Evolutionary conservation across 2,113 vertebrate species (phyloP), one percentile per base, ranked within the genome.

Genomic region (Caloenas nicobarica): DNA sequence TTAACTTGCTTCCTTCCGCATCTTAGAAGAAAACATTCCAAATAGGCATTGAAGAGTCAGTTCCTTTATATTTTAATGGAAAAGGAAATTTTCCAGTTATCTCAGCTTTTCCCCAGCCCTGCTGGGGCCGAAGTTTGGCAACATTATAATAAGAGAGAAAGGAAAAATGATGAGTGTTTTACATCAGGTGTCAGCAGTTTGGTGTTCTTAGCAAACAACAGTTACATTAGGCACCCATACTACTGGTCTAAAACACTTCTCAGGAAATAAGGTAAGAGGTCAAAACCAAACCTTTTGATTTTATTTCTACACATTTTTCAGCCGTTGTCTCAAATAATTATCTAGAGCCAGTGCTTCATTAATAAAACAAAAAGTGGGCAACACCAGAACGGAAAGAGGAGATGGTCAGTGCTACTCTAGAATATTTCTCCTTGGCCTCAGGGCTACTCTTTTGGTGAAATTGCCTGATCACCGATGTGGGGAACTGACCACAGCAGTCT

Each of bases 21-120:
- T 57, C 33, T 66, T 60, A 44, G 48, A 79, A 36, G 33, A 68
- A 89, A 95, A 76, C 25, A 95, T 94, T 89, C 84, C 86, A 76
- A 86, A 25, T 11, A 21, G 34, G 10, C 65, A 58, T 87, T 65
- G n/a, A 93, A 57, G 83, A 51, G 21, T 44, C 60, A 46, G 3
- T 14, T 56, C 29, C 13, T 69, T 65, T 65, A 44, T 40, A 24
- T 85, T 65, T 61, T 44, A 81, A 73, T 46, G n/a, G 18, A 57
- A 1, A 16, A 36, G 44, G 44, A 85, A 44, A 50, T 76, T 87
- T 91, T 89, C 78, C 66, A 72, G 0, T 57, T 91, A 25, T 53
- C 66, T 95, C 86, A 68, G 60, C 83, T 64, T 71, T 84, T 79
- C 26, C 44, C 48, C 42, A 74, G 0, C 5, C 57, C 86, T 10